Conservation (phyloP, 2,113 vertebrate genomes). For the Neodon shergylaensis region DNA sequence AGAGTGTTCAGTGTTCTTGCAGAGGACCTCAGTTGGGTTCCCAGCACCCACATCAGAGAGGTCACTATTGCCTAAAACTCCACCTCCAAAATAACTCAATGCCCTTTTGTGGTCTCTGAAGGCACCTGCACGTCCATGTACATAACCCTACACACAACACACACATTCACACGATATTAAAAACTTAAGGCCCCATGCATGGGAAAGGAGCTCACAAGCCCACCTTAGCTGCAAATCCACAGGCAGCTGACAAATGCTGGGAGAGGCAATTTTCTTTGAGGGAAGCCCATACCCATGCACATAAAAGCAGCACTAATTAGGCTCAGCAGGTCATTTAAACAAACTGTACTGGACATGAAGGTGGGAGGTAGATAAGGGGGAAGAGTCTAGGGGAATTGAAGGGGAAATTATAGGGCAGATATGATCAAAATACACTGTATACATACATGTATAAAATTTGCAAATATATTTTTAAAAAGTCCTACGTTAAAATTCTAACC, state of each 20-base stretch:
- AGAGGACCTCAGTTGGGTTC: not conserved
- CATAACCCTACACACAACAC: not conserved
- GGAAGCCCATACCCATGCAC: not conserved
- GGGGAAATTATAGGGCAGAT: not conserved
- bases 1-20: not conserved
- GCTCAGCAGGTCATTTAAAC: not conserved
- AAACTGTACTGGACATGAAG: not conserved
- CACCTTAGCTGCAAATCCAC: not conserved
- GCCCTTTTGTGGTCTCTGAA: not conserved
- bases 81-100: too few species aligned
- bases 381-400: not conserved
- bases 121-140: not conserved
- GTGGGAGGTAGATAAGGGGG: not conserved
- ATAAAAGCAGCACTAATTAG: not conserved
- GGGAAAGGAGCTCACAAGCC: not conserved
- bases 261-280: not conserved
- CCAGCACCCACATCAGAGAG: not conserved
- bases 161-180: not conserved
- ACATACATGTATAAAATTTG: not conserved
- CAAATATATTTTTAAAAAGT: not conserved
- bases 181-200: not conserved
- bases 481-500: conserved; percentile 25
- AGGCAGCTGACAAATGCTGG: not conserved
- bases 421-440: not conserved
- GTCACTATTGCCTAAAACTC: not conserved